Evolutionary conservation across 2,797 vertebrate species (phyloP).

Genomic region (Nannoperca australis): DNA sequence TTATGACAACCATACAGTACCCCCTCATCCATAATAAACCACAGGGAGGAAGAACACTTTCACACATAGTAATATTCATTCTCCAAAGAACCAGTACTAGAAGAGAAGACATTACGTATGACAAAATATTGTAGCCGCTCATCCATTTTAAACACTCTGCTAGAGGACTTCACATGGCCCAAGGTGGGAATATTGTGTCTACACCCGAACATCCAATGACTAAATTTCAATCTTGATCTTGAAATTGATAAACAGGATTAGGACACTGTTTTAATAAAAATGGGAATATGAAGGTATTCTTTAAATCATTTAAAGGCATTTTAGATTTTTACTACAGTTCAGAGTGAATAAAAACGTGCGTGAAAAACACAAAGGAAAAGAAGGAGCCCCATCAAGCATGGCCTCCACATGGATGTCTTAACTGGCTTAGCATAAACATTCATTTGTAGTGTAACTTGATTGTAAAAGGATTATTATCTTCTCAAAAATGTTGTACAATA

Average conservation of each 20-base stretch:
- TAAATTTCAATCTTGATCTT: conserved; percentile 15
- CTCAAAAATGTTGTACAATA: not conserved
- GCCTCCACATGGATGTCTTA: not conserved
- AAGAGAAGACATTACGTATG: conserved; percentile 52
- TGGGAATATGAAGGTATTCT: not conserved
- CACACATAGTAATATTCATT: conserved; percentile 65
- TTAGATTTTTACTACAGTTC: conserved; percentile 9
- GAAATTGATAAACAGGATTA: conserved; percentile 32
- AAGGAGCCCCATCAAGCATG: not conserved
- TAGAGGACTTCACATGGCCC: conserved; percentile 25
- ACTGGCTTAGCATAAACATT: not conserved
- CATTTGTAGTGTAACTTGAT: not conserved
- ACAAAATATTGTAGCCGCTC: conserved; percentile 58
- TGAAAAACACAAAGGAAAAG: not conserved
- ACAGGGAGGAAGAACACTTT: conserved; percentile 63
- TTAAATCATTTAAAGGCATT: conserved; percentile 5
- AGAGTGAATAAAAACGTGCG: not conserved
- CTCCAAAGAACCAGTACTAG: conserved; percentile 56
- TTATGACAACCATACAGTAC: conserved; percentile 80
- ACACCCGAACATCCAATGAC: conserved; percentile 17
- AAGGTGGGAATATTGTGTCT: conserved; percentile 23
- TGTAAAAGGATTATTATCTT: not conserved
- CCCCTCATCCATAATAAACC: conserved; percentile 80
- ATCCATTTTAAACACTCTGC: conserved; percentile 60
- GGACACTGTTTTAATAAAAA: not conserved